A percentile compares a stretch with the other conserved stretches of the same genome.
Evolutionary conservation across 1,140 invertebrate genomes (phyloP).

Genomic region (Drosophila dunni): DNA sequence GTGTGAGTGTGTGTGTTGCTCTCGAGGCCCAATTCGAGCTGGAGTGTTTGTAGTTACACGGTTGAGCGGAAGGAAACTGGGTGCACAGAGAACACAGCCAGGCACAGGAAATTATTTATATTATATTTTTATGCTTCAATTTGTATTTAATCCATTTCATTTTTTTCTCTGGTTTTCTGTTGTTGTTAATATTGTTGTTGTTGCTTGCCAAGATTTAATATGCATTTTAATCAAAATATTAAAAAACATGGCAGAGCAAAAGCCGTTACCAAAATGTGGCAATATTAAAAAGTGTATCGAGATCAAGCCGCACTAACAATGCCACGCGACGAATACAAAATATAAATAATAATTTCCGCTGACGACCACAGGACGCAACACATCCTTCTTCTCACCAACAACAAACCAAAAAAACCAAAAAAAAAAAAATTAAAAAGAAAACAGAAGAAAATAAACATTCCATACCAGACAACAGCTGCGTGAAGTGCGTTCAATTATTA

Average conservation of each 20-base stretch:
- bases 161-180: conserved; percentile 32
- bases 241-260: conserved; percentile 30
- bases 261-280: conserved; percentile 32
- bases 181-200: too few species aligned
- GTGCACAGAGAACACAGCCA: conserved; percentile 56
- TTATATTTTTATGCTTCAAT: conserved; percentile 69
- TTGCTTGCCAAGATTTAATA: conserved; percentile 69
- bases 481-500: conserved; percentile 77
- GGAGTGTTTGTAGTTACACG: conserved; percentile 51
- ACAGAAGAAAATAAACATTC: conserved; percentile 37
- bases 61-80: conserved; percentile 67
- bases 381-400: conserved; percentile 54
- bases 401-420: conserved; percentile 40
- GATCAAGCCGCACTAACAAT: conserved; percentile 46
- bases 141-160: conserved; percentile 57
- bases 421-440: conserved; percentile 41
- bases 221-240: conserved; percentile 79
- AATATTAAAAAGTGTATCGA: conserved; percentile 66
- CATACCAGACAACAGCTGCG: conserved; percentile 69
- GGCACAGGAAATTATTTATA: conserved; percentile 80
- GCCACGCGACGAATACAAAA: conserved; percentile 46
- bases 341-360: conserved; percentile 81
- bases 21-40: conserved; percentile 6
- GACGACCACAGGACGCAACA: conserved; percentile 68
- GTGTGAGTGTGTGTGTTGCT: conserved; percentile 9